Conservation (phyloP, 2,888 invertebrate species). For the Xanthorhoe spadicearia region DNA sequence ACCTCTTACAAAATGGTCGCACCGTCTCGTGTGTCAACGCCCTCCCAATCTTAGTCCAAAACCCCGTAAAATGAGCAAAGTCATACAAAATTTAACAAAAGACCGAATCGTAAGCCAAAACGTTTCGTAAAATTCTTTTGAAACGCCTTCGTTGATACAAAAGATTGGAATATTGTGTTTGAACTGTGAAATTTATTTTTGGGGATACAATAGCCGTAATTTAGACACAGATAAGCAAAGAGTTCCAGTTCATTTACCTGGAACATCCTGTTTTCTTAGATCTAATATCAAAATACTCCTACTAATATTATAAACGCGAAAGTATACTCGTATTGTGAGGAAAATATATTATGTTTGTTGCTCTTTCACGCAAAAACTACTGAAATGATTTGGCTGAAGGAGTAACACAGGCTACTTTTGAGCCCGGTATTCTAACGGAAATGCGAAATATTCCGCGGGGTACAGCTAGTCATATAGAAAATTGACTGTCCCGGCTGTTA, state of each 20-base stretch:
- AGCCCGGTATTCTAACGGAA: too few species aligned
- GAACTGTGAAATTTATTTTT: constrained; percentile 25
- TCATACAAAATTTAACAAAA: constrained; percentile 40
- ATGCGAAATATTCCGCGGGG: too few species aligned
- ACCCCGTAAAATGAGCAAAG: constrained; percentile 34
- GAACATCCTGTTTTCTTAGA: constrained; percentile 5
- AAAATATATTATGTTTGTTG: too few species aligned
- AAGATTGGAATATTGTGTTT: constrained; percentile 28
- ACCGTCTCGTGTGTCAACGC: not conserved
- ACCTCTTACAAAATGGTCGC: not conserved
- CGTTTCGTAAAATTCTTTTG: constrained; percentile 33
- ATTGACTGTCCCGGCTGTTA: too few species aligned
- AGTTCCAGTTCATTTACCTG: not conserved
- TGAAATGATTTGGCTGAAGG: too few species aligned
- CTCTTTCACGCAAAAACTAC: too few species aligned
- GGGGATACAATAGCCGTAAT: constrained; percentile 21
- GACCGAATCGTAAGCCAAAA: constrained; percentile 28
- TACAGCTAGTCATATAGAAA: too few species aligned
- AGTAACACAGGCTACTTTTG: too few species aligned
- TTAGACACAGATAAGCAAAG: constrained; percentile 4
- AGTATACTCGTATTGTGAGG: too few species aligned
- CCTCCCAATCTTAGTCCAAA: constrained; percentile 17
- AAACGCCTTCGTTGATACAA: constrained; percentile 21
- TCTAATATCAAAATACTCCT: too few species aligned
- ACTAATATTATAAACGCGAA: too few species aligned